Conservation (phyloP, 2,797 vertebrate genomes). For the Enteromius afrohamiltoni region DNA sequence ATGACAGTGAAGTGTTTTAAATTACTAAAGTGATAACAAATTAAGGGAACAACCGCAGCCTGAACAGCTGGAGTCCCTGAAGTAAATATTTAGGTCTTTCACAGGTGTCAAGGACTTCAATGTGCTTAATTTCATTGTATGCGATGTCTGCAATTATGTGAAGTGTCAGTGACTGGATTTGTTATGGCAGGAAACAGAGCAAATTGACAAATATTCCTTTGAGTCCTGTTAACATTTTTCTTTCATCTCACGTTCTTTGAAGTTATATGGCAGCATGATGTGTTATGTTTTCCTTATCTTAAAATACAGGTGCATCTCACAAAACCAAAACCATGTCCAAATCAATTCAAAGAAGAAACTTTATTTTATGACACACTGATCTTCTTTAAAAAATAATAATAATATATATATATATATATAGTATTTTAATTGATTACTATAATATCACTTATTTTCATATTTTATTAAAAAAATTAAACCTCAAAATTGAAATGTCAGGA, state of each 20-base stretch:
- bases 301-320: not conserved
- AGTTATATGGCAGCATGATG: not conserved
- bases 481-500: not conserved
- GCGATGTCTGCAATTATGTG: not conserved
- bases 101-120: not conserved
- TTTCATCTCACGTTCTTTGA: not conserved
- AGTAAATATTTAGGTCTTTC: not conserved
- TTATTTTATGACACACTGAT: not conserved
- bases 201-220: conserved; percentile 5
- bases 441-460: not conserved
- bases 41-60: not conserved
- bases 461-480: not conserved
- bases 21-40: not conserved
- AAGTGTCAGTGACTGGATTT: not conserved
- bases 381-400: too few species aligned
- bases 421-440: too few species aligned
- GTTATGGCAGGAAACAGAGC: not conserved
- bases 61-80: not conserved
- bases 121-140: conserved; percentile 1
- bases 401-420: not conserved
- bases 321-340: not conserved
- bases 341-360: not conserved
- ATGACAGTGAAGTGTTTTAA: not conserved
- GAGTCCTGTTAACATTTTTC: not conserved
- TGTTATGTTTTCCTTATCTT: not conserved